Percentiles rank a stretch among this genome's conserved stretches.
phyloP scores from a whole-genome alignment of 2,113 vertebrate genomes.

The Dipodomys ordii region DNA sequence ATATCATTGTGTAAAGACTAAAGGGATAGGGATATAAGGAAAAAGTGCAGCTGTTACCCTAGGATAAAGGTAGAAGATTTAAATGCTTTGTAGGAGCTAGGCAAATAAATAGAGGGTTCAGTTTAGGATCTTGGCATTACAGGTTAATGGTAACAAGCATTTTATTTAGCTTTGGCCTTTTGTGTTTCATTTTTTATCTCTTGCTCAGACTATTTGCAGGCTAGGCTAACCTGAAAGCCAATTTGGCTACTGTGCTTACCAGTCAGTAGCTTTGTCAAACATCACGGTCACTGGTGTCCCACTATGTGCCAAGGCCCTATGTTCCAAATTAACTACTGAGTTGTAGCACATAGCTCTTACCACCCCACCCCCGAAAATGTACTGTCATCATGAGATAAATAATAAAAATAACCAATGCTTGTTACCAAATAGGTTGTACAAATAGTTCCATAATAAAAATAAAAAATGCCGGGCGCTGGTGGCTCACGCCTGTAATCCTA shows the following conservation, averaged over 20 bases:
- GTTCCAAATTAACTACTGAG: neutral
- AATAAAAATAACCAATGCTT: neutral
- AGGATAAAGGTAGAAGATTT: neutral
- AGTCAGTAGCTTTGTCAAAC: neutral
- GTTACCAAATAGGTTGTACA: neutral
- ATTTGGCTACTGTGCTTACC: neutral
- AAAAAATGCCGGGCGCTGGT: no score
- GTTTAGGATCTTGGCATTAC: slow-evolving; percentile 36
- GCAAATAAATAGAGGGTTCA: neutral
- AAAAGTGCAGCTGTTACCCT: neutral
- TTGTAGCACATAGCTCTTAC: neutral
- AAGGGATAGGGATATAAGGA: neutral
- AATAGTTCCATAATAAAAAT: neutral
- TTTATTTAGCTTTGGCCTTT: neutral
- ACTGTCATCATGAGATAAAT: neutral
- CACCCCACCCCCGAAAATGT: neutral
- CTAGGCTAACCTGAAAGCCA: neutral
- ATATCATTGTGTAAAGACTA: neutral
- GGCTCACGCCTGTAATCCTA: no score
- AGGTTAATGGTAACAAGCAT: neutral
- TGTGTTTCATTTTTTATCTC: neutral
- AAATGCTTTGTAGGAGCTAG: neutral
- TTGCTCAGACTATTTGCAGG: slow-evolving; percentile 12
- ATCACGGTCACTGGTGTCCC: neutral
- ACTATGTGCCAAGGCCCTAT: neutral